Percentiles rank a stretch among this genome's conserved stretches.
phyloP scores from a whole-genome alignment of 2,797 vertebrate species.

The Takifugu rubripes region DNA sequence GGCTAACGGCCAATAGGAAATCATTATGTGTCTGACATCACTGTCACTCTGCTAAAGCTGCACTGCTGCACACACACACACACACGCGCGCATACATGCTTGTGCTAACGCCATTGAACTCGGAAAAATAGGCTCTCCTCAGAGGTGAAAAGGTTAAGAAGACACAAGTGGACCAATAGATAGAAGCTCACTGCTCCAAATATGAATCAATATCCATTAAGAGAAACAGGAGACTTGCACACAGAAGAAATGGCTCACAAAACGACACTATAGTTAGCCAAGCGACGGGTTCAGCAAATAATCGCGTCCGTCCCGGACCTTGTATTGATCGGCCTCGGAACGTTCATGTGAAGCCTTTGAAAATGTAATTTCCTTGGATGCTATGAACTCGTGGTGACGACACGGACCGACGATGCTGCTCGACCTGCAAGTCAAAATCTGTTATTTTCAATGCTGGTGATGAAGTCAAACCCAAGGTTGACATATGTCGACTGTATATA shows the following conservation, averaged over 20 bases:
- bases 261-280: conserved; percentile 35
- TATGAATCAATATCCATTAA: conserved; percentile 60
- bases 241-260: conserved; percentile 12
- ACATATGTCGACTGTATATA: too few species aligned
- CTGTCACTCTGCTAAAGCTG: conserved; percentile 62
- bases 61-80: conserved; percentile 5
- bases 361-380: too few species aligned
- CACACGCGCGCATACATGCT: conserved; percentile 10
- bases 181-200: conserved; percentile 46
- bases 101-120: conserved; percentile 8
- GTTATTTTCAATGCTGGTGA: too few species aligned
- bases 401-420: too few species aligned
- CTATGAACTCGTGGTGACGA: too few species aligned
- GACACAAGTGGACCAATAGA: conserved; percentile 22
- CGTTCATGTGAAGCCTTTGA: neutral
- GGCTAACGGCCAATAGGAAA: conserved; percentile 68
- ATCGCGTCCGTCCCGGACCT: conserved; percentile 9
- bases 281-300: conserved; percentile 34
- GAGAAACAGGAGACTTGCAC: conserved; percentile 13
- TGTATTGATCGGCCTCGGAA: neutral
- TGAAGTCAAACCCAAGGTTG: too few species aligned
- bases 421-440: too few species aligned
- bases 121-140: conserved; percentile 30
- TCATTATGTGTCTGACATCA: conserved; percentile 69
- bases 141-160: conserved; percentile 38